A percentile compares a stretch with the other conserved stretches of the same genome.
Conservation (phyloP, 2,797 vertebrate genomes). For the Ceryle rudis region DNA sequence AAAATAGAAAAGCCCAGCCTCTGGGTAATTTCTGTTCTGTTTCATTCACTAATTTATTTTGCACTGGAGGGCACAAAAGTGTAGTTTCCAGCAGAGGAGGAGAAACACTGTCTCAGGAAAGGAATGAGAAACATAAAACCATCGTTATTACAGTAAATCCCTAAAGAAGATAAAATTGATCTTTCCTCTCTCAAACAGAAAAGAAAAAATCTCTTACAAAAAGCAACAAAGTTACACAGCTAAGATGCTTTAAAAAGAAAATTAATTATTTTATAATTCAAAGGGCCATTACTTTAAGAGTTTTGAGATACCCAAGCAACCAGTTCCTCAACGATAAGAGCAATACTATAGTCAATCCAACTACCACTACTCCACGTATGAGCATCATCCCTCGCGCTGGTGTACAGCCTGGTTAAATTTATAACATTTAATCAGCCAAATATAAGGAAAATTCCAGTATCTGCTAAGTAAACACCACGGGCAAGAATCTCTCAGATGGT, state of each 20-base stretch:
- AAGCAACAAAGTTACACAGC: neutral
- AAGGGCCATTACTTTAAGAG: neutral
- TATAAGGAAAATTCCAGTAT: neutral
- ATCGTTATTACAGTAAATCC: neutral
- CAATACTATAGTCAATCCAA: neutral
- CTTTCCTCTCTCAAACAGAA: neutral
- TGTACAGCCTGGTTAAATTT: neutral
- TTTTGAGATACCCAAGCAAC: neutral
- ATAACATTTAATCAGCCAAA: neutral
- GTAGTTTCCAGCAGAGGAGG: neutral
- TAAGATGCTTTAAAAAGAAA: neutral
- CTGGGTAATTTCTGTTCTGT: neutral
- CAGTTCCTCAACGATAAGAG: neutral
- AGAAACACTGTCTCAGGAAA: neutral
- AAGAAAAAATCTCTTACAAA: neutral
- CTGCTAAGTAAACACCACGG: neutral
- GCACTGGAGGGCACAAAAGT: neutral
- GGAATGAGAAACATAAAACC: neutral
- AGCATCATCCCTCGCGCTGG: neutral
- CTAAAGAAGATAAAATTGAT: neutral
- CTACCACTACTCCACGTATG: rapidly evolving
- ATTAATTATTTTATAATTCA: neutral
- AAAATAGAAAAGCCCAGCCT: neutral
- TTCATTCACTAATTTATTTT: neutral
- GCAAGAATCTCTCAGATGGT: neutral